Conservation (phyloP, 1,140 invertebrate species). For the Trachymyrmex cornetzi region DNA sequence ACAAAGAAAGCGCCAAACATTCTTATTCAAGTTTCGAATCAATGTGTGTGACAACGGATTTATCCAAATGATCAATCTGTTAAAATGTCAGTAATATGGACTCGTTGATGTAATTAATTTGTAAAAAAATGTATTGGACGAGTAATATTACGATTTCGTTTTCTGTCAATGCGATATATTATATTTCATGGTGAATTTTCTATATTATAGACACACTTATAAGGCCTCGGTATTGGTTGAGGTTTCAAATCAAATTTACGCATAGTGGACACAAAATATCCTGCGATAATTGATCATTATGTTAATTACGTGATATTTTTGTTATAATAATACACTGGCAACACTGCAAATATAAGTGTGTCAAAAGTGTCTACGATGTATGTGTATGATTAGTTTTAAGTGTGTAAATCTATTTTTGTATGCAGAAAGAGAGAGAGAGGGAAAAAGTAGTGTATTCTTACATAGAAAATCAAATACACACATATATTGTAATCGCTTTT, state of each 20-base stretch:
- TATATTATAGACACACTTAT: not conserved
- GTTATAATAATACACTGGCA: too few relatives aligned
- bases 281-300: not conserved
- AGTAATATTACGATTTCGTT: not conserved
- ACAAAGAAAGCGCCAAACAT: too few relatives aligned
- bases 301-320: not conserved
- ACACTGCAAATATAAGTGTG: too few relatives aligned
- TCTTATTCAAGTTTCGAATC: not conserved
- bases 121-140: not conserved
- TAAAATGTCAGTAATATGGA: not conserved
- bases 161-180: not conserved
- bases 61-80: not conserved
- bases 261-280: not conserved
- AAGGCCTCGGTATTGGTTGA: not conserved
- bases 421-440: too few relatives aligned
- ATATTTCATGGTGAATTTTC: not conserved
- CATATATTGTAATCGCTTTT: too few relatives aligned
- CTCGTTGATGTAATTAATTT: not conserved
- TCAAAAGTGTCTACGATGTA: too few relatives aligned
- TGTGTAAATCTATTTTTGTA: too few relatives aligned
- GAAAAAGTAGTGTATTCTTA: too few relatives aligned
- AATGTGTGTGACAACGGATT: not conserved
- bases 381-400: too few relatives aligned
- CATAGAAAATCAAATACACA: too few relatives aligned
- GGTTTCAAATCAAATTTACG: conserved; percentile 6